Conservation (phyloP, 2,888 invertebrate species). For the Linnaemya vulpina region DNA sequence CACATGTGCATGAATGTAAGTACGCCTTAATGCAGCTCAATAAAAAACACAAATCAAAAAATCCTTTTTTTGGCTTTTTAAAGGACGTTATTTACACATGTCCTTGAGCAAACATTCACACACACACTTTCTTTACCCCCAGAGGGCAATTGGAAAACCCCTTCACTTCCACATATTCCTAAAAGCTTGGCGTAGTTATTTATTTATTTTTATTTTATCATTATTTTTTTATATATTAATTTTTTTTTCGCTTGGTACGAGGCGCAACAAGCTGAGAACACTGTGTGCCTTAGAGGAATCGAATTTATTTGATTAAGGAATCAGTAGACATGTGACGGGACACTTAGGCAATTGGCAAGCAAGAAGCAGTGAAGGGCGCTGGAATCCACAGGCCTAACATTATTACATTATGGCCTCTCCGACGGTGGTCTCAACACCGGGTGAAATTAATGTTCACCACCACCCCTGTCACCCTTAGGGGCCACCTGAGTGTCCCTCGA, state of each 20-base stretch:
- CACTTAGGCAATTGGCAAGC: conserved; percentile 8
- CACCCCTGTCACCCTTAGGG: no score
- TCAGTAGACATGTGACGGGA: conserved; percentile 48
- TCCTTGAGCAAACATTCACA: conserved; percentile 62
- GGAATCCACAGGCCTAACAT: neutral
- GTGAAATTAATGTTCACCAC: no score
- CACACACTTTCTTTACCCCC: conserved; percentile 42
- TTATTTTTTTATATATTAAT: no score
- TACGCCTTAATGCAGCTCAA: conserved; percentile 55
- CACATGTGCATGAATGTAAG: conserved; percentile 24
- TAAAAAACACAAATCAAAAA: conserved; percentile 47
- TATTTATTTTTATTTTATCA: no score
- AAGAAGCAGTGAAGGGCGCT: neutral
- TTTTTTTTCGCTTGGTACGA: neutral
- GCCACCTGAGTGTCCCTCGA: no score
- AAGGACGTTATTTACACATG: conserved; percentile 65
- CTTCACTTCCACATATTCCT: conserved; percentile 49
- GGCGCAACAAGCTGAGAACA: conserved; percentile 70
- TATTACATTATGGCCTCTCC: no score
- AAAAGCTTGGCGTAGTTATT: conserved; percentile 33
- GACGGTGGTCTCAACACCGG: no score
- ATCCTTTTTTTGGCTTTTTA: conserved; percentile 40
- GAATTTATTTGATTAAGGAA: conserved; percentile 51
- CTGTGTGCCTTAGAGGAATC: conserved; percentile 60
- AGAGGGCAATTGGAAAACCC: conserved; percentile 52